Evolutionary conservation across 2,797 vertebrate species (phyloP), one percentile per base, ranked within the genome.

Genomic region (Acipenser ruthenus): DNA sequence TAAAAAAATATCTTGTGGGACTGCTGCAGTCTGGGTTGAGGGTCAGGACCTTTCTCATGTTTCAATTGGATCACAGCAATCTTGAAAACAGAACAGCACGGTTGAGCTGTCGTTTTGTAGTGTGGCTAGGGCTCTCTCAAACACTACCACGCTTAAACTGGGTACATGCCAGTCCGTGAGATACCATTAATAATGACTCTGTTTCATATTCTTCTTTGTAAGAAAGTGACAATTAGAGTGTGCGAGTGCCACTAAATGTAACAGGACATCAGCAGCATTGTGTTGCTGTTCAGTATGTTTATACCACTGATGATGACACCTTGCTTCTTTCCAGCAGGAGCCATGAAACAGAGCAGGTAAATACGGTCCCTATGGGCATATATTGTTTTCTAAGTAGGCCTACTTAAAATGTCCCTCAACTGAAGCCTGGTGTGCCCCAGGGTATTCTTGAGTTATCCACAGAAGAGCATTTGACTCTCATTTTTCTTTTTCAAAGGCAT

Each of bases 391-490:
- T n/a, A 12, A 58, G 52, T 55, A n/a, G 23, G 23, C 23, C 23
- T 37, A 37, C 23, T 37, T 37, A 37, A 58, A 56, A 55, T 64
- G 55, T 10, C 48, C 13, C 52, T 65, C 64, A 58, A 65, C 10
- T 47, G 50, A 55, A 55, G 58, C 1, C 64, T 11, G 4, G 49
- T 48, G 52, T 55, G 52, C 23, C 23, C 23, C 23, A 2, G 23
- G 23, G 23, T 37, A 37, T 37, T 37, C 23, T 37, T 37, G 23
- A 37, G 23, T 37, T 37, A 37, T 37, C 51, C 50, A 61, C 49
- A 23, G 51, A 67, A 58, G 50, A 58, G 12, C 13, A 12, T 12
- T 13, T 58, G 55, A 6, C 11, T 13, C 12, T 58, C 13, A 3
- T 11, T 58, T 58, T 58, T n/a, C 6, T 58, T 10, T 58, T 58